Base-by-base conservation (phyloP, 2,113 vertebrate species). In the Syngnathus scovelli region DNA sequence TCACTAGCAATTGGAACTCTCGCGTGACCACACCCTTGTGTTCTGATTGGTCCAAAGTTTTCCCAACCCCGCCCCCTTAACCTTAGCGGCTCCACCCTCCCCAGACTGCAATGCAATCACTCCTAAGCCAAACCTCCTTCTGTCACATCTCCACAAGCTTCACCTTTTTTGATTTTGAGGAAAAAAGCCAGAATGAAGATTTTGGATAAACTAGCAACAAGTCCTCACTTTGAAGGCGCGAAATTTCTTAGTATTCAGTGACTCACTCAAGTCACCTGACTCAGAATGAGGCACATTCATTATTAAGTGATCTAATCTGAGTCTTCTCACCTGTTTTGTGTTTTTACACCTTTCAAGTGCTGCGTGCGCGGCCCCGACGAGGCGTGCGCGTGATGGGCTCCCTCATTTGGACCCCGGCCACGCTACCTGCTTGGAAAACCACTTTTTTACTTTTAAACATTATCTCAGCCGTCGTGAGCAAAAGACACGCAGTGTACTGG, bases 401-500 rank as follows among this genome's bases (percentile, higher is more conserved):
- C 72, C 37, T 21, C 13, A 36, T 43, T 61, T 62, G 80, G 80
- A 84, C 76, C n/a, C 78, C 72, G 23, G 86, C 82, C 67, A 67
- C 77, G 52, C 60, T 82, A 38, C 66, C 77, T 11, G 69, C 65
- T 1, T 82, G 86, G 83, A 88, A 66, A 75, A 58, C 79, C 37
- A 72, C 82, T n/a, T 38, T 91, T 44, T 65, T 91, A 43, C 67
- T 91, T 68, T 59, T 90, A 21, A 82, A 87, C 70, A 37, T 89
- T 5, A 61, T 88, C 66, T 86, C 85, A 51, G 67, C 86, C 1
- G 83, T 79, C 36, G 55, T 77, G 36, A 83, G 87, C 38, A 90
- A 81, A 64, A 87, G 91, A 70, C 90, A 92, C 83, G 79, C 79
- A 7, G 88, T 92, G 68, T 91, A 83, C 72, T 92, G 91, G 91